Base-by-base conservation (phyloP, 2,113 vertebrate genomes). In the Anoura caudifer region DNA sequence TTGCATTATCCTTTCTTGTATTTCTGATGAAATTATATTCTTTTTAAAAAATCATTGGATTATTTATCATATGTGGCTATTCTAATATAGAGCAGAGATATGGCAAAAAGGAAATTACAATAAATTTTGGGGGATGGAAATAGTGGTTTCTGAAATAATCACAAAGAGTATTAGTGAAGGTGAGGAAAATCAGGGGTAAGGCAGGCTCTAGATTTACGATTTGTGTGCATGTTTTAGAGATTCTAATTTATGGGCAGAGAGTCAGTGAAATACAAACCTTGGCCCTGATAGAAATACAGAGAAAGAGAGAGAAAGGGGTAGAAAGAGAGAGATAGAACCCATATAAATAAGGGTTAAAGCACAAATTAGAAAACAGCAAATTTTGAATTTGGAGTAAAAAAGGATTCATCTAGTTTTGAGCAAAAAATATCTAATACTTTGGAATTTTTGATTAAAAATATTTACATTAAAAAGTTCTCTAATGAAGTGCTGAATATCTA, bases 301-400 rank as follows among this genome's bases (percentile, higher is more conserved):
- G 0, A 73, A 6, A 43, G 9, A 54, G 5, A 45, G 26, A 41
- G 12, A 76, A 33, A 38, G 11, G 43, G 2, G 26, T 56, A 56
- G 20, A 56, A 56, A 56, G 11, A 33, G 8, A 0, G 10, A 67
- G 8, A 31, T 14, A 28, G 31, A 43, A 26, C 3, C 24, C 22
- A 31, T 19, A 36, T 19, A 36, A 50, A 33, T 69, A 19, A 54
- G 38, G 45, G 2, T 73, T 86, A 41, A 61, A 59, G 41, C 28
- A 86, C 28, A 88, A 63, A 75, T 52, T 86, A 61, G 80, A 50
- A 88, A 91, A 83, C 5, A 36, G 43, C 1, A n/a, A 36, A 41
- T 47, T 81, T 70, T 70, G 50, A 82, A 82, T 81, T 33, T 87
- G 22, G 90, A 89, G 36, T 70, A 31, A 73, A 97, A 80, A 82